Evolutionary conservation across 2,113 vertebrate species (phyloP).

Genomic region (Cyanistes caeruleus): DNA sequence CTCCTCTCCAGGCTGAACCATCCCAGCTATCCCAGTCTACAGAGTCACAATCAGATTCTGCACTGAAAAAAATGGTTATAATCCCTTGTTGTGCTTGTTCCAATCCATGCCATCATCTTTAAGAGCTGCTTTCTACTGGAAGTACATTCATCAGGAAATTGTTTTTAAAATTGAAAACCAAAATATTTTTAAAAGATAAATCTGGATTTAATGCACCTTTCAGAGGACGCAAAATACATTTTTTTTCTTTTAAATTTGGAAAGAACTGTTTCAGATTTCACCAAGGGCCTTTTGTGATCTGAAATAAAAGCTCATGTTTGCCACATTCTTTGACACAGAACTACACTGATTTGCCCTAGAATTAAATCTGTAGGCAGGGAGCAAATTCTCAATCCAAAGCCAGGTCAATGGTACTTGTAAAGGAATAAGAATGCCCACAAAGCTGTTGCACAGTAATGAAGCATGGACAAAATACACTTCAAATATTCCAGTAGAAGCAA

Average conservation of each 20-base stretch:
- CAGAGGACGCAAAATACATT: background rate
- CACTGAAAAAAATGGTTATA: background rate
- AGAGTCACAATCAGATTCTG: background rate
- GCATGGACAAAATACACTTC: background rate
- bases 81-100: background rate
- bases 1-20: background rate
- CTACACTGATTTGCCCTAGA: background rate
- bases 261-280: background rate
- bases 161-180: background rate
- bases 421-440: background rate
- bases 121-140: background rate
- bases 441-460: background rate
- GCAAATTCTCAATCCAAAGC: background rate
- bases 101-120: background rate
- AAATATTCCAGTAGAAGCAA: background rate
- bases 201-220: background rate
- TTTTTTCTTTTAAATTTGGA: background rate
- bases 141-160: background rate
- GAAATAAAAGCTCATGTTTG: background rate
- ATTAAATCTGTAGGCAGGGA: background rate
- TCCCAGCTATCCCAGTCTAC: background rate
- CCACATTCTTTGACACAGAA: background rate
- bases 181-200: background rate
- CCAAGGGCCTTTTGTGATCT: background rate
- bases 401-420: background rate